A percentile compares a stretch with the other conserved stretches of the same genome.
These are phyloP conservation scores for Eupithecia dodoneata DNA, from an alignment of 2,888 invertebrate species.

Conservation along the genomic window DNA sequence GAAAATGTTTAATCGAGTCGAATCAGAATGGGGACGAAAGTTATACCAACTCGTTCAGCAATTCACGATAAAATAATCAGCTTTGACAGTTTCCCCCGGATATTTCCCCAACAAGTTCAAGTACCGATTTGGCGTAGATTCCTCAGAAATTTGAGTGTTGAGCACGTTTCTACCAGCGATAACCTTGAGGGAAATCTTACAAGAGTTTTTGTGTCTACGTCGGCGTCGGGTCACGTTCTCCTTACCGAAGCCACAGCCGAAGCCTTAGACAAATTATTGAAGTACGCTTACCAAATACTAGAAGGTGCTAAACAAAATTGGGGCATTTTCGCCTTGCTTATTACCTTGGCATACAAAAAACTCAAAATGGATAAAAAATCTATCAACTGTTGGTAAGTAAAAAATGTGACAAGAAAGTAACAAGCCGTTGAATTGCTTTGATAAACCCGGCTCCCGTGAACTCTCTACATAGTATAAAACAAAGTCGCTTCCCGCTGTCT, in stretches of 20 bases:
- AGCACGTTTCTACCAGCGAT: constrained; percentile 8
- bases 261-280: constrained; percentile 30
- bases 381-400: too few species aligned
- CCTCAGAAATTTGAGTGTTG: background rate
- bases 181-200: constrained; percentile 32
- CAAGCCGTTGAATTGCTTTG: too few species aligned
- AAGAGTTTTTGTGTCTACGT: constrained; percentile 30
- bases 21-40: constrained; percentile 1
- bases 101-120: background rate
- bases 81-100: background rate
- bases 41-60: background rate
- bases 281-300: constrained; percentile 6
- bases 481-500: too few species aligned
- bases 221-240: constrained; percentile 23
- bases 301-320: constrained; percentile 6
- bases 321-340: background rate
- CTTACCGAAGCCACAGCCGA: constrained; percentile 29
- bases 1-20: background rate
- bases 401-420: too few species aligned
- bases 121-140: background rate
- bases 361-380: too few species aligned
- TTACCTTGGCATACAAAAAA: too few species aligned
- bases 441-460: too few species aligned
- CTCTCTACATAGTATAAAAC: too few species aligned
- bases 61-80: background rate